Evolutionary conservation across 2,113 vertebrate species (phyloP), one percentile per base, ranked within the genome.

Genomic region (Ciconia maguari): DNA sequence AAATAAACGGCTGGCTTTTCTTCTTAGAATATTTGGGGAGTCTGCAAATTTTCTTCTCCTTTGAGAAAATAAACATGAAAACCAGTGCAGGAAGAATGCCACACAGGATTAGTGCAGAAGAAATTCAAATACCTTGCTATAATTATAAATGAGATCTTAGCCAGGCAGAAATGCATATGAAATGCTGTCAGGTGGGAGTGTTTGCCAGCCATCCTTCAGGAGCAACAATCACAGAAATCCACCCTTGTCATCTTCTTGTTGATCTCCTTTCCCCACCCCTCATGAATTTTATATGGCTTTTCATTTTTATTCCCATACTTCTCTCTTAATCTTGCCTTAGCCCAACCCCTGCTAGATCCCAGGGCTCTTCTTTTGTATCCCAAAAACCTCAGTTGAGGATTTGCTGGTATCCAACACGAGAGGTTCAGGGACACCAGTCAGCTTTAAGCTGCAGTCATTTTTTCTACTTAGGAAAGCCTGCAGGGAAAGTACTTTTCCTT

Each of bases 51-150:
- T 91, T 81, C 77, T 89, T 75, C 36, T 83, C 75, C 78, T 80
- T 88, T 88, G 76, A 93, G 84, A 96, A 97, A 95, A 94, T 70
- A 95, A 92, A 81, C 42, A 75, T 44, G 60, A 83, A 95, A 95
- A 91, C 42, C 81, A 86, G 60, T 13, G 24, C 78, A 91, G 78
- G 66, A 85, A 91, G 66, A 94, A 46, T 49, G 61, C 48, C 54
- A 72, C 22, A 51, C 13, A 87, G 34, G 21, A 92, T 48, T 1
- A 84, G 27, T 18, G 30, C 60, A 87, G n/a, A 89, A 83, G 36
- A 94, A 60, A 89, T 87, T 87, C 11, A 95, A 83, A 90, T 64
- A 62, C 24, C 65, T 87, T 42, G 26, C 78, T 70, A 42, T 34
- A 93, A 90, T 79, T 69, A 71, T 21, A 79, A 95, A 69, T 13